Evolutionary conservation across 2,797 vertebrate genomes (phyloP).

Genomic region (Premnoplex brunnescens): DNA sequence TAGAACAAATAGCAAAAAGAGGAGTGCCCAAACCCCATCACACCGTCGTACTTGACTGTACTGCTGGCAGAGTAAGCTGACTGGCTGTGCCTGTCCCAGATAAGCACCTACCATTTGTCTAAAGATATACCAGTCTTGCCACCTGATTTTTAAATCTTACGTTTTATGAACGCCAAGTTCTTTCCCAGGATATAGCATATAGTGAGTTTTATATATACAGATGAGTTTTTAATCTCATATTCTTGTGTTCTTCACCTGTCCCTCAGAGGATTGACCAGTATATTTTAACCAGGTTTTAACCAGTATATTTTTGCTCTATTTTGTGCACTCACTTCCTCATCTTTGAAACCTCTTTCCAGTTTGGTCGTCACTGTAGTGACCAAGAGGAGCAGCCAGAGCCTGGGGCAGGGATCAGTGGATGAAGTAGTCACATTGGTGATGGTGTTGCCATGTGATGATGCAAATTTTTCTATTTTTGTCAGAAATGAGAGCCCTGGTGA

Average conservation of each 20-base stretch:
- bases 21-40: neutral
- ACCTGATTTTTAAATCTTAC: neutral
- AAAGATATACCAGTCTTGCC: neutral
- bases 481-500: constrained; percentile 1
- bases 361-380: neutral
- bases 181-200: neutral
- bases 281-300: neutral
- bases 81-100: neutral
- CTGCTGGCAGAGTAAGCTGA: neutral
- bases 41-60: accelerated
- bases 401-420: neutral
- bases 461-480: constrained; percentile 8
- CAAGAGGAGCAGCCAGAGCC: neutral
- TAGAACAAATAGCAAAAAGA: neutral
- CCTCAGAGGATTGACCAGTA: neutral
- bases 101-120: neutral
- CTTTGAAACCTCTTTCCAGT: neutral
- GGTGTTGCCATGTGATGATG: neutral
- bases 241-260: neutral
- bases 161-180: neutral
- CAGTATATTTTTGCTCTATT: neutral
- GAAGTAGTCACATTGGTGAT: neutral
- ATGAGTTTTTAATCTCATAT: neutral
- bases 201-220: neutral
- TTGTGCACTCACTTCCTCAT: neutral